Conservation (phyloP, 2,888 invertebrate genomes). For the Andrena camellia region DNA sequence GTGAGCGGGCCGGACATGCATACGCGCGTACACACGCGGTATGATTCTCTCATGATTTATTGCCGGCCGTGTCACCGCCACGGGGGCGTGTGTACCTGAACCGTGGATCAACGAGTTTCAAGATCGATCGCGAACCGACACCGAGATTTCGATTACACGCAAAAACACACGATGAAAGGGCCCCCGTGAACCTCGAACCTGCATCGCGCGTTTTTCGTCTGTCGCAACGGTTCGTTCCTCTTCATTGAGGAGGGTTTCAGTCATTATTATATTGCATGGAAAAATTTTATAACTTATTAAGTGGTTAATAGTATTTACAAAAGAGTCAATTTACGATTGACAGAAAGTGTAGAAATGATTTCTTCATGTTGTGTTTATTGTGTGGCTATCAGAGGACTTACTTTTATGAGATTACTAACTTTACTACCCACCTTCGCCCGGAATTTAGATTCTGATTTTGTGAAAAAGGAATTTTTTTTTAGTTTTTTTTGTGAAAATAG, state of each 20-base stretch:
- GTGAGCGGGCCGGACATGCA: slow-evolving; percentile 33
- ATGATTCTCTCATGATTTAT: slow-evolving; percentile 68
- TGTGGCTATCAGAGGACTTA: no score
- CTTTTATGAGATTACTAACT: no score
- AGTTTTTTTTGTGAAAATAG: no score
- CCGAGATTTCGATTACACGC: slow-evolving; percentile 45
- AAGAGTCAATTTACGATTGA: no score
- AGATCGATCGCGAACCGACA: slow-evolving; percentile 56
- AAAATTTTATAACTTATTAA: no score
- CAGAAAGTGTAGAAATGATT: no score
- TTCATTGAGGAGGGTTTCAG: background rate
- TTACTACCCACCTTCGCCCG: no score
- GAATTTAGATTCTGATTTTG: no score
- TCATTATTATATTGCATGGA: no score
- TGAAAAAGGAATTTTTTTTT: no score
- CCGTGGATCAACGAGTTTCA: slow-evolving; percentile 59
- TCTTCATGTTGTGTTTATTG: no score
- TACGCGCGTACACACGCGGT: slow-evolving; percentile 21
- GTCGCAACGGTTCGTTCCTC: background rate
- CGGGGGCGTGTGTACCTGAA: slow-evolving; percentile 47
- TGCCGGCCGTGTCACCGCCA: slow-evolving; percentile 40
- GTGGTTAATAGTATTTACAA: no score
- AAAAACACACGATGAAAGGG: background rate
- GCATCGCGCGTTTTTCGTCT: background rate
- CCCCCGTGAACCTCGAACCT: background rate